Evolutionary conservation across 2,888 invertebrate genomes (phyloP), one percentile per base, ranked within the genome.

Genomic region (Hypomecis punctinalis): DNA sequence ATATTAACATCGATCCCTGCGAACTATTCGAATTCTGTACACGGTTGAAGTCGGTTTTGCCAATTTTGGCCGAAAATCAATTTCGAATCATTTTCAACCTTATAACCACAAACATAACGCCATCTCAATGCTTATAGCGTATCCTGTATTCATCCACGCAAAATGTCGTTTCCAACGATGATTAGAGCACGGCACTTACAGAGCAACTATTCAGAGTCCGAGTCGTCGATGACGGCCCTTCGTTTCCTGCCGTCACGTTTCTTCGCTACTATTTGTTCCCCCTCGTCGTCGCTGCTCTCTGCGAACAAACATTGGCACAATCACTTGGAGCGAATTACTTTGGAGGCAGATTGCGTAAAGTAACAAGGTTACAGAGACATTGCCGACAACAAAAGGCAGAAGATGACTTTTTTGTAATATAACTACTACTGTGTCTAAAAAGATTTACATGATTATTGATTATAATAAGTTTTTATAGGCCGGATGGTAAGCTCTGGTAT

Each of bases 221-320:
- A 92, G 73, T 92, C 90, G 48, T 91, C 91, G 63, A 91, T 91
- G 70, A 92, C 73, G 60, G 83, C 71, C 60, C 88, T 78, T 10
- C 86, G 84, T 73, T 82, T 89, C 75, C 83, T 88, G 67, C 79
- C 84, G 67, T 79, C 78, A 42, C 82, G 80, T 81, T 84, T 88
- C 55, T 79, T 75, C 69, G 81, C 70, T 69, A 86, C 76, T 70
- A 84, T 76, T 67, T 82, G 81, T 67, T 82, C 84, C 45, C 82
- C 80, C 35, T 84, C 84, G 63, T 85, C 86, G 46, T 77, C 76
- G 52, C 86, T 88, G 71, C 86, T 89, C 73, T 89, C 91, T 91
- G 83, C 59, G 78, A 72, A 70, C 68, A 72, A 72, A 72, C 61
- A 67, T 68, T 67, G 64, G 55, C 62, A 53, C 49, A 67, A 72